phyloP scores from a whole-genome alignment of 1,140 invertebrate genomes.

The Lamellibrachia luymesi region DNA sequence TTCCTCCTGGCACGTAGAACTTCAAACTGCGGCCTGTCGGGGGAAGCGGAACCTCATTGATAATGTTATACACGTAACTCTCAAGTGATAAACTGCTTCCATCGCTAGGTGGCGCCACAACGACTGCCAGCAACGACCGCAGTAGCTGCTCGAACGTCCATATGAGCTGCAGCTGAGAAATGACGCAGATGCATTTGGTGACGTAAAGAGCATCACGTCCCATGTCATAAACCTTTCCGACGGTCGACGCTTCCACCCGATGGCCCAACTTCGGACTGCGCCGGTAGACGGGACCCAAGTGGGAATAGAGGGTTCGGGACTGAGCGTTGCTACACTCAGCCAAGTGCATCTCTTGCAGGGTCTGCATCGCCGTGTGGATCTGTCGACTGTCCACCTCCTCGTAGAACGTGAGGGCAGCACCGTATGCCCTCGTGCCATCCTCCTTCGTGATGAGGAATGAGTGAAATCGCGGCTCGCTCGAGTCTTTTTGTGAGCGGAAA shows the following conservation, averaged over 20 bases:
- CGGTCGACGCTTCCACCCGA: constrained; percentile 46
- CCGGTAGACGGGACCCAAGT: constrained; percentile 26
- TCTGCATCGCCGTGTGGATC: constrained; percentile 92
- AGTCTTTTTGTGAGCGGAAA: constrained; percentile 92
- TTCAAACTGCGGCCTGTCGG: constrained; percentile 80
- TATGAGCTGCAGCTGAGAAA: constrained; percentile 87
- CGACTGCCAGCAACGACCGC: constrained; percentile 56
- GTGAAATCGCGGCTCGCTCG: constrained; percentile 85
- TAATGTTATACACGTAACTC: constrained; percentile 90
- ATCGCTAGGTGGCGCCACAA: neutral
- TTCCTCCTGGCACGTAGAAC: constrained; percentile 64
- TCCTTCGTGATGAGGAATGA: constrained; percentile 95
- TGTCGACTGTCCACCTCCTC: constrained; percentile 89
- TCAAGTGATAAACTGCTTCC: constrained; percentile 64
- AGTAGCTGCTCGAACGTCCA: constrained; percentile 67
- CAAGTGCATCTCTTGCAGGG: constrained; percentile 89
- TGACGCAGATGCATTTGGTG: constrained; percentile 86
- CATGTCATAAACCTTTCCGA: constrained; percentile 77
- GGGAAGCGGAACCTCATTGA: constrained; percentile 91
- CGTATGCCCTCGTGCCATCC: constrained; percentile 90
- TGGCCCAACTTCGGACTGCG: constrained; percentile 44
- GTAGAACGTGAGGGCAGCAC: constrained; percentile 91
- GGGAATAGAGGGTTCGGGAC: constrained; percentile 31
- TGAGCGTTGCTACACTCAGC: constrained; percentile 69
- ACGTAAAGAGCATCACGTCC: constrained; percentile 90